These are phyloP conservation scores for Urocolius indicus DNA, from an alignment of 2,113 vertebrate genomes.

Conservation along the genomic window DNA sequence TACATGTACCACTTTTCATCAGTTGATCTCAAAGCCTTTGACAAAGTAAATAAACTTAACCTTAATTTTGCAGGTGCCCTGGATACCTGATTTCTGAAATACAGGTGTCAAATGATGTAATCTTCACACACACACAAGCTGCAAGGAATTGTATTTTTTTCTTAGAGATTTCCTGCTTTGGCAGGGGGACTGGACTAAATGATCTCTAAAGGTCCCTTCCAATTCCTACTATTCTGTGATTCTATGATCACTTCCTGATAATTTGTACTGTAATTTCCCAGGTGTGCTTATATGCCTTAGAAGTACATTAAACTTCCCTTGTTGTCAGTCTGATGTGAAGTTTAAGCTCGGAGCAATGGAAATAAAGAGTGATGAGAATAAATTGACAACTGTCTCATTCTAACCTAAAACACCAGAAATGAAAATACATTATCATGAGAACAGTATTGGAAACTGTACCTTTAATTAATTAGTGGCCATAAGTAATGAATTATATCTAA, in stretches of 20 bases:
- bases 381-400: not conserved
- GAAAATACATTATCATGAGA: not conserved
- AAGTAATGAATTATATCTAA: slow-evolving; percentile 42
- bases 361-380: not conserved
- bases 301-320: not conserved
- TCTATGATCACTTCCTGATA: not conserved
- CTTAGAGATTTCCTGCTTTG: not conserved
- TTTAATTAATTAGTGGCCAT: slow-evolving; percentile 49
- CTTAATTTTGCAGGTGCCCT: not conserved
- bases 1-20: not conserved
- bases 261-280: not conserved
- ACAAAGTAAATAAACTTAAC: not conserved
- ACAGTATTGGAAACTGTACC: slow-evolving; percentile 38
- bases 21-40: not conserved
- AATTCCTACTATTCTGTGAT: too few relatives aligned
- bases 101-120: not conserved
- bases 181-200: too few relatives aligned
- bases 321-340: not conserved
- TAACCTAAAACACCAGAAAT: not conserved
- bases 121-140: not conserved
- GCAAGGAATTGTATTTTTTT: not conserved
- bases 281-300: not conserved
- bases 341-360: not conserved
- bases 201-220: too few relatives aligned
- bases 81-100: slow-evolving; percentile 28